Percentiles rank a stretch among this genome's conserved stretches.
Conservation (phyloP, 35 echinoderm and acorn worm species). For the Amphiura filiformis region DNA sequence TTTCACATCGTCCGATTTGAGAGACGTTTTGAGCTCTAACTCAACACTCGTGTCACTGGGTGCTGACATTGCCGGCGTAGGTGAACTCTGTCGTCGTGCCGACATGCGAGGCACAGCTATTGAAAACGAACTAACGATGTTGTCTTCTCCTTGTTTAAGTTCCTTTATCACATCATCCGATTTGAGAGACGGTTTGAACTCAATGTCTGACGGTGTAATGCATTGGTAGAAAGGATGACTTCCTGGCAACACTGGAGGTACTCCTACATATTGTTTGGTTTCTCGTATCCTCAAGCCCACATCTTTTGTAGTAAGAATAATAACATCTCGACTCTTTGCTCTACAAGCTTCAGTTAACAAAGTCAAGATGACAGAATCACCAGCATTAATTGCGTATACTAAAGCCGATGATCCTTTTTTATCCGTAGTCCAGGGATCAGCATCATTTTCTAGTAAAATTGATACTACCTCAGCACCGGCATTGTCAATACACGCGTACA, state of each 20-base stretch:
- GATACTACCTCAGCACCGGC: slow-evolving; percentile 53
- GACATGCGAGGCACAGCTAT: neutral
- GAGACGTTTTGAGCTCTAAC: slow-evolving; percentile 15
- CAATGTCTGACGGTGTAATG: slow-evolving; percentile 54
- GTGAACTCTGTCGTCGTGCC: neutral
- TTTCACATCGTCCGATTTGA: neutral
- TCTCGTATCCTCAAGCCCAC: slow-evolving; percentile 30
- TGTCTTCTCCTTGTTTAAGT: neutral
- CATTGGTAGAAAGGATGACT: slow-evolving; percentile 76
- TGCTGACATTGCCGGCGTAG: neutral
- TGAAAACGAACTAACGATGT: neutral
- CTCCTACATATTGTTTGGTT: slow-evolving; percentile 81
- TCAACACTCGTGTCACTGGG: neutral
- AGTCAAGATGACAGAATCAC: slow-evolving; percentile 47
- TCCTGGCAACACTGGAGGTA: slow-evolving; percentile 61
- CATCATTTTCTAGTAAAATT: slow-evolving; percentile 42
- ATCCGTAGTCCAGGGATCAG: slow-evolving; percentile 71
- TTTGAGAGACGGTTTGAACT: slow-evolving; percentile 6
- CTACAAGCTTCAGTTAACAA: slow-evolving; percentile 70
- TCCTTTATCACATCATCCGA: neutral
- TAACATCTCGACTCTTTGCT: slow-evolving; percentile 76
- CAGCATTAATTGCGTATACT: slow-evolving; percentile 75
- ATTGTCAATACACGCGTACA: slow-evolving; percentile 69
- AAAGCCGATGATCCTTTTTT: slow-evolving; percentile 71
- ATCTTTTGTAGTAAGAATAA: slow-evolving; percentile 78